Evolutionary conservation across 1,140 invertebrate genomes (phyloP), one percentile per base, ranked within the genome.

Genomic region (Scylla paramamosain): DNA sequence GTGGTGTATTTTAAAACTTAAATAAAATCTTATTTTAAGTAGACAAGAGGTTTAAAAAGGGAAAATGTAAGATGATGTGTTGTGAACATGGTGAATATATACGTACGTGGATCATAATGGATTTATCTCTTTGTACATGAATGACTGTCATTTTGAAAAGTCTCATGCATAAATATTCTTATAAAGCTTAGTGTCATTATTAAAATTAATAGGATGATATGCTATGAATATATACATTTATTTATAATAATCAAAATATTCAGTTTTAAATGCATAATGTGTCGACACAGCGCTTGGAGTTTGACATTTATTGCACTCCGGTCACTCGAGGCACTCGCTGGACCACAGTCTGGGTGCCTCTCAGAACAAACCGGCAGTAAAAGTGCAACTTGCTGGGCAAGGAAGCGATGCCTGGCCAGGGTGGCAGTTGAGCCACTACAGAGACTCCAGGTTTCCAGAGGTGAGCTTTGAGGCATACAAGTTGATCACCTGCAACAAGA

Each of bases 401-500:
- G 20, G n/a, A n/a, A 77, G 4, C 20, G 8, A 20, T 20, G 67
- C n/a, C 20, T 20, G 67, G n/a, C n/a, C 2, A 8, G 20, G 67
- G 67, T 77, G 8, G 16, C 20, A 25, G 67, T 1, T 0, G 67
- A n/a, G n/a, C 46, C 84, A 93, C 90, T 94, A 96, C 46, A 96
- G 95, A 28, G 96, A 96, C 67, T 96, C 96, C 77, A 96, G 86
- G 46, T 95, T 96, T 46, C 96, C 96, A 45, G 95, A 95, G 12
- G 98, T 97, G 86, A 98, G 97, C 97, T 98, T 98, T n/a, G 97
- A 97, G 83, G 98, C 98, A 96, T 98, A 98, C 83, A 98, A 97
- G 96, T 97, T 97, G 82, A 98, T 97, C 92, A 98, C 98, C 98
- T 98, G 97, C 95, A 97, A 97, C 95, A 96, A 96, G 96, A 89